These are phyloP conservation scores for Otolemur garnettii DNA, from an alignment of 2,113 vertebrate species.

Conservation along the genomic window DNA sequence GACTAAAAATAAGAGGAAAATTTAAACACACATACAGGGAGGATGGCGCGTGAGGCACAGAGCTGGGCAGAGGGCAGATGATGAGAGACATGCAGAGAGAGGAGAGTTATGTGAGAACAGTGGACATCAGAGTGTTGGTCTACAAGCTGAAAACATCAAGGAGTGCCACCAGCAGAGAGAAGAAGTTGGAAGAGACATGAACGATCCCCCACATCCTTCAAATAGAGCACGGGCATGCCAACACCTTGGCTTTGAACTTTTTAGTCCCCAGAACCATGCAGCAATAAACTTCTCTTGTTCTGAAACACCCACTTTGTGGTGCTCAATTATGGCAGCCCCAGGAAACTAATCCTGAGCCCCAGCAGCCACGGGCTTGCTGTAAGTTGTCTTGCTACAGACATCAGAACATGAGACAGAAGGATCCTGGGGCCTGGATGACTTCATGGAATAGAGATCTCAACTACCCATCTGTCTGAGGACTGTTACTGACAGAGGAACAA, in stretches of 20 bases:
- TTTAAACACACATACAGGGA: neutral
- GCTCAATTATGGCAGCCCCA: neutral
- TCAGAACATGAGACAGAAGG: neutral
- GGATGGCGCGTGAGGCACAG: neutral
- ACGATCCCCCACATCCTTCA: neutral
- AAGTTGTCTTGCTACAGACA: neutral
- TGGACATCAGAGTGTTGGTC: neutral
- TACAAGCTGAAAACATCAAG: neutral
- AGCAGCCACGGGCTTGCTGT: neutral
- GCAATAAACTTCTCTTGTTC: neutral
- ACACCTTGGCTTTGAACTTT: neutral
- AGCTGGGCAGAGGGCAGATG: neutral
- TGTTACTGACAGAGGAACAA: neutral
- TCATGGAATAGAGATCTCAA: neutral
- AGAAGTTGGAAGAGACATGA: neutral
- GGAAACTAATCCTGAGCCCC: neutral
- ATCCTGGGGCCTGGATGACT: neutral
- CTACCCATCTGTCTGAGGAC: neutral
- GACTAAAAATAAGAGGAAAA: neutral
- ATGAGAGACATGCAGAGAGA: neutral
- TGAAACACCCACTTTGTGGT: neutral
- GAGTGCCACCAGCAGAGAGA: neutral
- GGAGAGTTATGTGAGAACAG: neutral
- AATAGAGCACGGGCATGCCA: neutral
- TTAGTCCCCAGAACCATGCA: neutral